phyloP scores from a whole-genome alignment of 2,113 vertebrate species.

The Gadus chalcogrammus region DNA sequence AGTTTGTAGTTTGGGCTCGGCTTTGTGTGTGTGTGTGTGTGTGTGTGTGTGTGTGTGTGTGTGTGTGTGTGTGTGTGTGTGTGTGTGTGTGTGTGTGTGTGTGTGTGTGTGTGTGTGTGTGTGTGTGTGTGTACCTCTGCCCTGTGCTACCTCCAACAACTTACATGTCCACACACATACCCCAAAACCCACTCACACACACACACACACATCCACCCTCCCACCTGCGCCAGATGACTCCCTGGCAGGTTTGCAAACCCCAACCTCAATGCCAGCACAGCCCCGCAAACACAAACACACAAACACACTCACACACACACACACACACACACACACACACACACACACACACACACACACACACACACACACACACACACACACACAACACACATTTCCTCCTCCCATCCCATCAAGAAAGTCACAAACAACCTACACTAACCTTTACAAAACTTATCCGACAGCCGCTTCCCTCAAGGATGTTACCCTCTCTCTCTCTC shows the following conservation, averaged over 20 bases:
- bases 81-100: not conserved
- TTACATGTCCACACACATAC: too few species aligned
- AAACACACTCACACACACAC: not conserved
- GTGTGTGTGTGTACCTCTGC: not conserved
- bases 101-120: not conserved
- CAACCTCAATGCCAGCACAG: not conserved
- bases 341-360: too few species aligned
- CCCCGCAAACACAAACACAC: not conserved
- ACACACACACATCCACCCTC: not conserved
- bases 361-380: too few species aligned
- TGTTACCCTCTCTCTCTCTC: not conserved
- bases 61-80: not conserved
- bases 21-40: not conserved
- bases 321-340: not conserved
- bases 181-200: too few species aligned
- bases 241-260: not conserved
- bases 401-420: not conserved
- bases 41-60: not conserved
- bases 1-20: too few species aligned
- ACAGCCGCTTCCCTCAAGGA: not conserved
- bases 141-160: not conserved
- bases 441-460: conserved; percentile 3
- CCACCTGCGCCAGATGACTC: not conserved
- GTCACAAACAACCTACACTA: conserved; percentile 1
- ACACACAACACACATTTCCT: too few species aligned